Base-by-base conservation (phyloP, 2,113 vertebrate species). In the Vulpes lagopus region DNA sequence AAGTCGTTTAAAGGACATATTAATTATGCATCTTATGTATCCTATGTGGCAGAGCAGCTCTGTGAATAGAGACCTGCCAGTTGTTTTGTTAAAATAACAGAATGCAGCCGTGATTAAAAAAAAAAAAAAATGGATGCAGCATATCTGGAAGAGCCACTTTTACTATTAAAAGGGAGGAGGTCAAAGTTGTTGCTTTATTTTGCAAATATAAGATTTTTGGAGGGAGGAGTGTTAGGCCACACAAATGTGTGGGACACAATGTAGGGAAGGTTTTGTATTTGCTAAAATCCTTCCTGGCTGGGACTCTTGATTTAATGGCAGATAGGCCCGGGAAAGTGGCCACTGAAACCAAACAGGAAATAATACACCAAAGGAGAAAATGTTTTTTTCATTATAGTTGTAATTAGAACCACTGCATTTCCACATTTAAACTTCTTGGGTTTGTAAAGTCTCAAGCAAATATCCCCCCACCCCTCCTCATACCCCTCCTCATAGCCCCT, bases 1-100 rank as follows among this genome's bases (percentile, higher is more conserved):
- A 93, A 94, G 53, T 81, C 94, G 80, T 98, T 97, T 97, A 96
- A 98, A 96, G 67, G 94, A 23, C 94, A 76, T 98, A 98, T 98
- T 98, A 98, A 96, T 98, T 55, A 91, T 87, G 30, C 55, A 83
- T 73, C 81, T 4, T 98, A 73, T 5, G 0, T 91, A 60, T 85
- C 88, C 84, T 96, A 11, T 69, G 96, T 94, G 91, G 53, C 82
- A 89, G 59, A 95, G 73, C 64, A 95, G 89, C 82, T 98, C 81
- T 96, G 97, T 27, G 80, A 81, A 79, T 97, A 96, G 97, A 98
- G 97, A 98, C 35, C 82, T 87, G 79, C 78, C 84, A 71, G 53
- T 96, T 97, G 89, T 94, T 94, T 91, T 87, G 59, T 65, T 92
- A 95, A 93, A 97, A 86, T 94, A 95, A 91, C 43, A 79, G 78